Evolutionary conservation across 64 coral and sea anemone species (phyloP).

Genomic region (Montipora foliosa): DNA sequence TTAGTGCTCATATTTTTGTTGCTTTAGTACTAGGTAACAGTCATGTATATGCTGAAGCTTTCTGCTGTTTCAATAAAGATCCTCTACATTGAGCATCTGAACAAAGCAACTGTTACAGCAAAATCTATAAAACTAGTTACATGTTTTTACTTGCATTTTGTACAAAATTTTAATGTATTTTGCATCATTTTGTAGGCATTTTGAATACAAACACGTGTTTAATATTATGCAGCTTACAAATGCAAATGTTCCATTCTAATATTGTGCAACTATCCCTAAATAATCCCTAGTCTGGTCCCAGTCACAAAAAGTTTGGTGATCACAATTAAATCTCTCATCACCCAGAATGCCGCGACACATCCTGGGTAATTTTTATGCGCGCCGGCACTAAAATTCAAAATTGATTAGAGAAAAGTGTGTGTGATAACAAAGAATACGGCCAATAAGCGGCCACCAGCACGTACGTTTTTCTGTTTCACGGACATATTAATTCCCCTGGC

Average conservation of each 20-base stretch:
- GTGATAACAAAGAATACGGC: too few species aligned
- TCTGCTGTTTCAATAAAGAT: neutral
- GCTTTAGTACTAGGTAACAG: slow-evolving; percentile 49
- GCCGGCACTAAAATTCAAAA: too few species aligned
- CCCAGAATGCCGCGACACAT: too few species aligned
- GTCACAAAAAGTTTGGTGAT: slow-evolving; percentile 1
- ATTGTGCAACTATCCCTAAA: slow-evolving; percentile 53
- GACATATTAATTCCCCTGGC: too few species aligned
- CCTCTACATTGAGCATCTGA: slow-evolving; percentile 28
- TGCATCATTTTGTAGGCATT: slow-evolving; percentile 34
- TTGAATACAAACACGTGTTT: slow-evolving; percentile 37
- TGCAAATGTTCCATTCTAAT: slow-evolving; percentile 32
- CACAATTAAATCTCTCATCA: slow-evolving; percentile 47
- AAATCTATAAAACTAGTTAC: slow-evolving; percentile 43
- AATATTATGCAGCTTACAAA: slow-evolving; percentile 38
- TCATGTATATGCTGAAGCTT: slow-evolving; percentile 39
- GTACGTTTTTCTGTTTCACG: too few species aligned
- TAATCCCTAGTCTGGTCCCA: slow-evolving; percentile 22
- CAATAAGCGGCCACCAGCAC: too few species aligned
- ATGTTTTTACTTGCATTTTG: slow-evolving; percentile 6
- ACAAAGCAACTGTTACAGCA: slow-evolving; percentile 37
- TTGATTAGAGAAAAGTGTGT: too few species aligned
- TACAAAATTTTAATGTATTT: slow-evolving; percentile 40
- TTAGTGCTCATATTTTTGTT: neutral
- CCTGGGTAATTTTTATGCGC: too few species aligned